phyloP scores from a whole-genome alignment of 2,888 invertebrate genomes.

The Mayetiola destructor region DNA sequence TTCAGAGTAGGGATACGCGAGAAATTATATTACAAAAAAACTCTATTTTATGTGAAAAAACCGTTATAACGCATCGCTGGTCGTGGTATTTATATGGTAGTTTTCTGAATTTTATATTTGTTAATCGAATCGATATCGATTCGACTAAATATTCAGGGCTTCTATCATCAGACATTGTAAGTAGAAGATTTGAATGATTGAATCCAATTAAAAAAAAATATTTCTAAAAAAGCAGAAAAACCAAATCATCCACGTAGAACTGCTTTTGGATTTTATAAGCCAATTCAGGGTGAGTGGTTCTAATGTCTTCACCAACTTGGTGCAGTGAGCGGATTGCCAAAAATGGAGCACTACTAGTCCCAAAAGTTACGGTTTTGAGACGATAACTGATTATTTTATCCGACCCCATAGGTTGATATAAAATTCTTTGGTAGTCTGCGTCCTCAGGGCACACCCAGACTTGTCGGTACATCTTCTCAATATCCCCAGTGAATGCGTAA shows the following conservation, averaged over 20 bases:
- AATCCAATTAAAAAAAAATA: too few species aligned
- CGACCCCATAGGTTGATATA: conserved; percentile 18
- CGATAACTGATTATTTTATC: conserved; percentile 18
- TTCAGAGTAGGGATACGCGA: too few species aligned
- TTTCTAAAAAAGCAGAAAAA: too few species aligned
- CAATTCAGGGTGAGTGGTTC: conserved; percentile 16
- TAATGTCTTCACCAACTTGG: conserved; percentile 17
- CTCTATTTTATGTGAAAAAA: too few species aligned
- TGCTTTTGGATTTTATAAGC: conserved; percentile 15
- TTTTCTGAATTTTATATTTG: too few species aligned
- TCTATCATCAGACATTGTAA: too few species aligned
- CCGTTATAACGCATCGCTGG: too few species aligned
- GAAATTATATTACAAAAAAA: too few species aligned
- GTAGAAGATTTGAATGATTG: too few species aligned
- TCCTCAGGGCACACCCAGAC: conserved; percentile 20
- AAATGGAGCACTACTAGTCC: conserved; percentile 21
- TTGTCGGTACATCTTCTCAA: conserved; percentile 25
- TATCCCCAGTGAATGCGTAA: conserved; percentile 22
- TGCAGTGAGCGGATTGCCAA: conserved; percentile 19
- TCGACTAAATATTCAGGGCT: too few species aligned
- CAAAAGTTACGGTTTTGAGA: conserved; percentile 21
- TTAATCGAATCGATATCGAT: too few species aligned
- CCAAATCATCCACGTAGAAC: conserved; percentile 21
- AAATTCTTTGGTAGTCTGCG: conserved; percentile 20
- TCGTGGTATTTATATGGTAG: too few species aligned